Evolutionary conservation across 2,888 invertebrate genomes (phyloP), one percentile per base, ranked within the genome.

Genomic region (Lasioglossum malachurum): DNA sequence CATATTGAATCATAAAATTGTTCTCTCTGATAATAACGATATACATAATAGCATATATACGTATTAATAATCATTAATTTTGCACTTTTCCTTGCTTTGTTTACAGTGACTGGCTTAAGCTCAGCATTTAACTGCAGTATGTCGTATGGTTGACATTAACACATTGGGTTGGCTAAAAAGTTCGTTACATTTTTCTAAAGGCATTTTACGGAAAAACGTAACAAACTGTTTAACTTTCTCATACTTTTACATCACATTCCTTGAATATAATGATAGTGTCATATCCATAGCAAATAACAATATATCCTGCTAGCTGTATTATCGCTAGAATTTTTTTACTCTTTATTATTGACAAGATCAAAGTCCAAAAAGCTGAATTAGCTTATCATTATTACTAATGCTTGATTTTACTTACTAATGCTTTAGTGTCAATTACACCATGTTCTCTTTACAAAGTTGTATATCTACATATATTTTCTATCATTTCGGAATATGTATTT

Each of bases 61-160:
- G 1, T 41, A 82, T 89, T 84, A 80, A 84, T 16, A 60, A 60
- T 73, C 49, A 44, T 72, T 72, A 53, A 84, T 46, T 81, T 78
- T 80, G 10, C 38, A 83, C 89, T 86, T 89, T 77, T 83, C 67
- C 72, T 86, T 91, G 82, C 83, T 92, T 91, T 94, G 91, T 92
- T 95, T 93, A 88, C 95, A 95, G 95, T 95, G 94, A 94, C 94
- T 92, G 94, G 94, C 90, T 94, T 95, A 93, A 94, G 94, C 88
- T 95, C 95, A 87, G 95, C 94, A 92, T 95, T 95, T 94, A 95
- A 94, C 89, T 95, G 94, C 93, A 94, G 94, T 92, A 94, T 94
- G 92, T 94, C 95, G 78, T 93, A 92, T 86, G 91, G 89, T 88
- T 94, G 94, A 92, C 76, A 64, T 27, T 78, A 49, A 74, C 41